Evolutionary conservation across 2,888 invertebrate species (phyloP), one percentile per base, ranked within the genome.

Genomic region (Nomada ruficornis): DNA sequence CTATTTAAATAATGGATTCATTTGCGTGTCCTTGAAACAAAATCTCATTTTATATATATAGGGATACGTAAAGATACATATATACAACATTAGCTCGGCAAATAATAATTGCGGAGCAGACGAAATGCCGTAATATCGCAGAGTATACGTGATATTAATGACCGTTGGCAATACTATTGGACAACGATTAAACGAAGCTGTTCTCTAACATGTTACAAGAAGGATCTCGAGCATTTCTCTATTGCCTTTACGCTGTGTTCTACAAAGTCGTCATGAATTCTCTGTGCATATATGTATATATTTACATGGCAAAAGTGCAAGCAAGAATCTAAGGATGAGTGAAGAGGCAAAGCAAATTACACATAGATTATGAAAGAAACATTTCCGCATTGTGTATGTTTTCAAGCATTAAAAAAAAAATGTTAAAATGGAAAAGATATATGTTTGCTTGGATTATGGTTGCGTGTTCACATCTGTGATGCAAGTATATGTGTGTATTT

Each of bases 191-290:
- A 75, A 44, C 10, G 67, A 72, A 77, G 76, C 29, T 77, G 62
- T 77, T 88, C 62, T 59, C 72, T 62, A 68, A 78, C 26, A 44
- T 44, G 50, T 47, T 64, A 50, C 11, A 29, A 73, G 36, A n/a
- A 74, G 74, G 73, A 83, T 75, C 70, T 85, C 80, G 74, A 91
- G 90, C 93, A 93, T 93, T 93, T 93, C 93, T 92, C 84, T 84
- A 90, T 89, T 91, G 91, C 91, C 91, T 91, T 91, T 90, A 87
- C 82, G 82, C 86, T 83, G 87, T 83, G 86, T 89, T 86, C 81
- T 80, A 72, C 68, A 57, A 59, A 80, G 20, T 59, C 50, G 36
- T 75, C 52, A 54, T 60, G n/a, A 88, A 84, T 15, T 52, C 75
- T 80, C 60, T 68, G 47, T 74, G 77, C 63, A 62, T 55, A 72